Base-by-base conservation (phyloP, 2,797 vertebrate genomes). In the Ispidina lecontei region DNA sequence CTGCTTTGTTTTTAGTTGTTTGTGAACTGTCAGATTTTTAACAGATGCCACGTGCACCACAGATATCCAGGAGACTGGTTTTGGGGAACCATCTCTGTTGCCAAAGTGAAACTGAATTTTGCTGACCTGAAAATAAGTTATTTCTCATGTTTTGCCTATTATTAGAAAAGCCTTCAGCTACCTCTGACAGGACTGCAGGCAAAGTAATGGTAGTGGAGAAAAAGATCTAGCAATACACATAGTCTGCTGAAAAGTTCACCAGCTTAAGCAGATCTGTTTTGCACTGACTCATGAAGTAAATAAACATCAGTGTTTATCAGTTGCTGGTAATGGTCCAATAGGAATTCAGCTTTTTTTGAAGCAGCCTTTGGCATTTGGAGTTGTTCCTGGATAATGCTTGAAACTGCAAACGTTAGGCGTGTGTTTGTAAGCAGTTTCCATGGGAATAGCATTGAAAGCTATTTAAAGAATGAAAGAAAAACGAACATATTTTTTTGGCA, bases 391-490 rank as follows among this genome's bases (percentile, higher is more conserved):
- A 11, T 62, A 71, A 72, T 71, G 23, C n/a, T 73, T 78, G 73
- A 89, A 72, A 70, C 47, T 55, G n/a, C 54, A 77, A 78, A 81
- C 44, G 14, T 84, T 55, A 51, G 29, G 23, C 44, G 25, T n/a
- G 28, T 60, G 63, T 31, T 33, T 81, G 35, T 65, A 60, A 77
- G 59, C 70, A 52, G 84, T 95, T 95, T 92, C 87, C 91, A 93
- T 92, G 85, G 85, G 74, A 93, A 94, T 82, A 80, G 51, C 37
- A 54, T 73, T 91, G 63, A 64, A 87, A 84, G 22, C 28, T 87
- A 12, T 77, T 82, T 67, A 60, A 84, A 74, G 84, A 49, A 43
- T 37, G 22, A 72, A 46, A 76, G 35, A 28, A 73, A 83, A 93
- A 67, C 6, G 20, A 83, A 73, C n/a, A 15, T 6, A 20, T 68